Evolutionary conservation across 2,888 invertebrate species (phyloP), one percentile per base, ranked within the genome.

Genomic region (Parasteatoda lunata): DNA sequence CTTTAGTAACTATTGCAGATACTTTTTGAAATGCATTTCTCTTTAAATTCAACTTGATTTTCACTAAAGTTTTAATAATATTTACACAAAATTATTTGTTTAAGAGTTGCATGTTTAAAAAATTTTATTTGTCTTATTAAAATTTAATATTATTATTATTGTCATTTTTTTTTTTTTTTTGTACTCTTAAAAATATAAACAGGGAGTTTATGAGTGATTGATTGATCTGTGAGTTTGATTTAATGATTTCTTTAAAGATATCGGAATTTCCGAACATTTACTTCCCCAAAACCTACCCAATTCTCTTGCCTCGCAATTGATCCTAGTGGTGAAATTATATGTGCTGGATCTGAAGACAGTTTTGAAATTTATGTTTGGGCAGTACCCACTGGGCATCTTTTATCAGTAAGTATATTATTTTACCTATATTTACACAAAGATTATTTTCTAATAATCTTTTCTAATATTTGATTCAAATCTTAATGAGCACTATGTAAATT

Each of bases 281-380:
- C 98, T 0, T 96, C 98, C 0, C 97, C 98, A 0, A 94, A 95
- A 73, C 96, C 97, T 0, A 96, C 96, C 0, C 99, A 99, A 93
- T 97, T 99, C 92, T 94, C 96, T 11, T 97, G 97, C 91, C 94
- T 97, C 0, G 95, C 97, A 0, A 93, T 99, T 9, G 99, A 99
- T 92, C 93, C 94, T 4, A 96, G 96, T 90, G 96, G 97, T 15
- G 98, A 99, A 91, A 94, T 99, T 89, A 95, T 99, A 66, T 97
- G 97, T 13, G 98, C 99, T 5, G 98, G 98, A 0, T 97, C 97
- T 0, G 96, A 96, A 91, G 98, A 99, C 92, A 94, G 96, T 49
- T 99, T 98, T 92, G 97, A 98, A 91, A 95, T 99, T 89, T 99
- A 95, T 93, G 93, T 99, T 45, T 99, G 99, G 99, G 97, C 97